phyloP scores from a whole-genome alignment of 2,113 vertebrate genomes.

The Perognathus longimembris region DNA sequence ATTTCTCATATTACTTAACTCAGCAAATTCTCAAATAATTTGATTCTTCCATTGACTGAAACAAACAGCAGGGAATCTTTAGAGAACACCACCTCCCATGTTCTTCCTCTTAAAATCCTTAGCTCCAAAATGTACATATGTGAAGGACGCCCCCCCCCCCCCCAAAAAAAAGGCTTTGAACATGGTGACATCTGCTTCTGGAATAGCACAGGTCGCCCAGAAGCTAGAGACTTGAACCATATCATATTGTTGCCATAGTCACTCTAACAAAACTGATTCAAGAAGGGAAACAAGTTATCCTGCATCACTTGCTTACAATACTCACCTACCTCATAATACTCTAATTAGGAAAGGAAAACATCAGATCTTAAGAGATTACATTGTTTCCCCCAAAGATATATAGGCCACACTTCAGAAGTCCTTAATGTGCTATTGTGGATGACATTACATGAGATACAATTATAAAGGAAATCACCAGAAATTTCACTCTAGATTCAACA shows the following conservation, averaged over 20 bases:
- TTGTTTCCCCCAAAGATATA: not conserved
- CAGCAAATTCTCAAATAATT: not conserved
- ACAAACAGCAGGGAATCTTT: not conserved
- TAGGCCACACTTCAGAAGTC: too few relatives aligned
- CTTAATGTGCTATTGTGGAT: not conserved
- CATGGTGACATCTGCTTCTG: not conserved
- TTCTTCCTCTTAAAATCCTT: not conserved
- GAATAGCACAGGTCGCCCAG: not conserved
- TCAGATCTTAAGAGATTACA: not conserved
- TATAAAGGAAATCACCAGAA: not conserved
- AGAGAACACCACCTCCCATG: not conserved
- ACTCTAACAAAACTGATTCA: not conserved
- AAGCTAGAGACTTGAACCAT: not conserved
- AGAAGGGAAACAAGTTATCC: not conserved
- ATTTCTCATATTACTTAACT: not conserved
- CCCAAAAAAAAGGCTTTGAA: not conserved
- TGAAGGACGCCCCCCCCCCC: not conserved
- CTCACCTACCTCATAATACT: not conserved
- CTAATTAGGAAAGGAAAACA: slow-evolving; percentile 33
- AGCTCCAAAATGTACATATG: not conserved
- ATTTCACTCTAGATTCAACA: slow-evolving; percentile 13
- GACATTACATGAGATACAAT: not conserved
- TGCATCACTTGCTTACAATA: not conserved
- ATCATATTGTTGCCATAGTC: not conserved
- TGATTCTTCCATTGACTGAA: slow-evolving; percentile 23